These are phyloP conservation scores for Manis pentadactyla DNA, from an alignment of 2,797 vertebrate genomes.

Conservation along the genomic window DNA sequence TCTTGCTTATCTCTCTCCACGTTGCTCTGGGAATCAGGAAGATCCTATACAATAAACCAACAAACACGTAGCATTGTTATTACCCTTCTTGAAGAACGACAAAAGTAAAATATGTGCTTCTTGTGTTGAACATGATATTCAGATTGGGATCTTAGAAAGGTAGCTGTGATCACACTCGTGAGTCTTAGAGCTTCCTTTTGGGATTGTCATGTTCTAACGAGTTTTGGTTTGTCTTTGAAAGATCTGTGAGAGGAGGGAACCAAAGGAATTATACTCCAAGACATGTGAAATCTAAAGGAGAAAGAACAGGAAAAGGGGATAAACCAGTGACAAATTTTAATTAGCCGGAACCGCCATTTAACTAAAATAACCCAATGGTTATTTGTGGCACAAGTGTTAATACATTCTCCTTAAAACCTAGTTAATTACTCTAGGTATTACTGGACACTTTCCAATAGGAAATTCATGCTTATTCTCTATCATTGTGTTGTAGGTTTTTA, in stretches of 20 bases:
- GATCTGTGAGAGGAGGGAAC: not conserved
- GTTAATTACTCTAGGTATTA: not conserved
- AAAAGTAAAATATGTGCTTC: not conserved
- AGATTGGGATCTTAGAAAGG: not conserved
- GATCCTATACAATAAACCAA: not conserved
- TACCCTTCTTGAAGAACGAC: not conserved
- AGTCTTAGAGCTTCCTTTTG: conserved; percentile 32
- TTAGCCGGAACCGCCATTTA: not conserved
- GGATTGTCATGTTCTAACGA: not conserved
- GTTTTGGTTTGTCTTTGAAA: conserved; percentile 13
- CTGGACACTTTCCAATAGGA: not conserved
- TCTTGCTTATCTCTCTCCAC: not conserved
- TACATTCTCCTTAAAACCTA: not conserved
- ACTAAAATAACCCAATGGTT: not conserved
- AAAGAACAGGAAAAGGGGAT: not conserved
- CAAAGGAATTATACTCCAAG: not conserved
- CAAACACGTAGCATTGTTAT: not conserved
- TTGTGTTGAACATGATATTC: not conserved
- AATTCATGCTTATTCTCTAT: not conserved
- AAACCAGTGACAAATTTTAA: not conserved
- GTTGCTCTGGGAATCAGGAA: not conserved
- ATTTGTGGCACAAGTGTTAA: conserved; percentile 11
- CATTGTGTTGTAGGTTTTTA: not conserved
- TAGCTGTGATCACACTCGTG: not conserved
- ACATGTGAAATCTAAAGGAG: not conserved